phyloP scores from a whole-genome alignment of 1,140 invertebrate genomes.

The Drosophila murphyi region DNA sequence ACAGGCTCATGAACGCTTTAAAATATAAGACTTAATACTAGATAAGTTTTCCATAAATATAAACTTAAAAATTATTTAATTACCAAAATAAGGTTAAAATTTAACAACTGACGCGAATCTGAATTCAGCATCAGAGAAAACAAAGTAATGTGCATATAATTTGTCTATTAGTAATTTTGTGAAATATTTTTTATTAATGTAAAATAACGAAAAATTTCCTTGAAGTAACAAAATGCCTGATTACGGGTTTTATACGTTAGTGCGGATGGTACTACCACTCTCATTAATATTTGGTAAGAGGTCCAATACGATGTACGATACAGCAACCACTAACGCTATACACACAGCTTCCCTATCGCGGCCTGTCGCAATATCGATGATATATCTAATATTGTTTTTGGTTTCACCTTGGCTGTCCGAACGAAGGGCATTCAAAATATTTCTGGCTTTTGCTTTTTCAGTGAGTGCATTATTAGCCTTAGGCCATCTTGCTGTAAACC shows the following conservation, averaged over 20 bases:
- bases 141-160: not conserved
- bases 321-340: not conserved
- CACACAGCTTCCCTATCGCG: slow-evolving; percentile 43
- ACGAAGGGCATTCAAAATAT: slow-evolving; percentile 16
- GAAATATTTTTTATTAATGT: not conserved
- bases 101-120: too few relatives aligned
- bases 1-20: too few relatives aligned
- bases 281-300: slow-evolving; percentile 55
- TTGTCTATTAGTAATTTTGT: not conserved
- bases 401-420: slow-evolving; percentile 55
- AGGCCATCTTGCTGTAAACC: slow-evolving; percentile 39
- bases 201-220: too few relatives aligned
- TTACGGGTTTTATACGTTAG: slow-evolving; percentile 17
- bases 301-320: not conserved
- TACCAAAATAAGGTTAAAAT: too few relatives aligned
- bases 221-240: slow-evolving; percentile 33
- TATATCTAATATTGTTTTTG: slow-evolving; percentile 56
- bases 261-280: slow-evolving; percentile 48
- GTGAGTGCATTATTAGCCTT: slow-evolving; percentile 23
- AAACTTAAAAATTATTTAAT: too few relatives aligned
- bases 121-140: too few relatives aligned
- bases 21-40: too few relatives aligned
- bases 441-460: slow-evolving; percentile 20
- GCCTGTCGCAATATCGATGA: slow-evolving; percentile 51
- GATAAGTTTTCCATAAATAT: too few relatives aligned